Evolutionary conservation across 2,113 vertebrate species (phyloP), one percentile per base, ranked within the genome.

Genomic region (Nycticorax nycticorax): DNA sequence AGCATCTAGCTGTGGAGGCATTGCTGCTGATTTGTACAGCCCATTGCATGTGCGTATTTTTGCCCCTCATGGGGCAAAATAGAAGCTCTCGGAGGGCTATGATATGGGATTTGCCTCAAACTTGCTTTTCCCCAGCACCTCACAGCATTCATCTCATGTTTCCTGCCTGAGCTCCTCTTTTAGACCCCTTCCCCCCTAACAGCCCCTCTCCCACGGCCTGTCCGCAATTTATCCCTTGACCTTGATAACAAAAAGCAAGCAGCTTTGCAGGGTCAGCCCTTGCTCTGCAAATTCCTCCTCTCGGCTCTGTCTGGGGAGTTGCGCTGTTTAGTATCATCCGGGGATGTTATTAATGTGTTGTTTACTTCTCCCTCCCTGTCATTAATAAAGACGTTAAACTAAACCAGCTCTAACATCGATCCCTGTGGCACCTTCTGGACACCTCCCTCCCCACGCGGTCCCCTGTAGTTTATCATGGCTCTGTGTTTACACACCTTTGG

Each of bases 371-470:
- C 55, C 8, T 96, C 83, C 22, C 53, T 79, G 50, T 89, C 94
- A 96, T 97, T 96, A 97, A 97, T 97, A 96, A 96, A 96, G 94
- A 96, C 93, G 96, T 93, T 96, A 89, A 94, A 92, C 86, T 52
- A 87, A 88, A 81, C 93, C 83, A 95, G 73, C 71, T 92, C 67
- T 67, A 88, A 52, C 93, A 96, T 96, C 76, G 74, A 96, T 95
- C 92, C 86, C 92, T 27, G 22, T 82, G 88, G 88, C 92, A 94
- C 53, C 85, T 92, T 85, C 90, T 71, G 88, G 92, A 97, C 81
- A 88, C 71, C 43, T 86, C 69, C 45, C 8, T 88, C 79, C 39
- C 33, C 52, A n/a, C 1, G 2, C 8, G 20, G 60, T 80, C 68
- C 67, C 47, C 78, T 73, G 77, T 27, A 89, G 81, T 97, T 97